A percentile compares a stretch with the other conserved stretches of the same genome.
phyloP scores from a whole-genome alignment of 1,140 invertebrate genomes.

The Capitella teleta region DNA sequence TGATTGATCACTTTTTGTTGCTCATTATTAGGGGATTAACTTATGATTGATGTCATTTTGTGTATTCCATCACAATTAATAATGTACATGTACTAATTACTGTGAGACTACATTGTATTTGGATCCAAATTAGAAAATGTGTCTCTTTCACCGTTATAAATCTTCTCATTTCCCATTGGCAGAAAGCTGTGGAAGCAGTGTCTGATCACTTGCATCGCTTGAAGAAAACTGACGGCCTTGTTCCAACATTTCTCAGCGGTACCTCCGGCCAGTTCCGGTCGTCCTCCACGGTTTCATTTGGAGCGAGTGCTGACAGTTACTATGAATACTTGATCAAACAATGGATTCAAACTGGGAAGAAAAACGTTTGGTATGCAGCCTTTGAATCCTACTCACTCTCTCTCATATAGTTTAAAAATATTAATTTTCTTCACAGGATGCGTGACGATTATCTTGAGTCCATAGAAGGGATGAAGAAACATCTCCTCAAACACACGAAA shows the following conservation, averaged over 20 bases:
- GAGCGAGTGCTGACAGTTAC: constrained; percentile 88
- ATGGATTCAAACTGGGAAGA: constrained; percentile 71
- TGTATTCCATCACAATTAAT: no score
- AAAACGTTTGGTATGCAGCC: neutral
- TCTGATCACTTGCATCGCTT: constrained; percentile 75
- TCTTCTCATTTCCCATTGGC: no score
- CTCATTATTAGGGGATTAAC: no score
- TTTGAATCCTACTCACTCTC: neutral
- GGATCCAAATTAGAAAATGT: no score
- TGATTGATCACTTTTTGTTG: no score
- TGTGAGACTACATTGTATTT: no score
- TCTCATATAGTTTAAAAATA: neutral
- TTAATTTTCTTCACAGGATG: constrained; percentile 48
- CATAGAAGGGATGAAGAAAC: constrained; percentile 65
- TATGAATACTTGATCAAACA: constrained; percentile 94
- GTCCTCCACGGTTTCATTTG: constrained; percentile 70
- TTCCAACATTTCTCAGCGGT: constrained; percentile 90
- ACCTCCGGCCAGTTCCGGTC: constrained; percentile 55
- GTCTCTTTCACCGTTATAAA: no score
- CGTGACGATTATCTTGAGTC: constrained; percentile 76
- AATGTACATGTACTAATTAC: no score
- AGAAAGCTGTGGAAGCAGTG: constrained; percentile 67
- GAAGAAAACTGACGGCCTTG: constrained; percentile 73
- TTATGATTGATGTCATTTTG: no score
- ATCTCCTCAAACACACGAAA: constrained; percentile 61